Base-by-base conservation (phyloP, 2,113 vertebrate genomes). In the Girardinichthys multiradiatus region DNA sequence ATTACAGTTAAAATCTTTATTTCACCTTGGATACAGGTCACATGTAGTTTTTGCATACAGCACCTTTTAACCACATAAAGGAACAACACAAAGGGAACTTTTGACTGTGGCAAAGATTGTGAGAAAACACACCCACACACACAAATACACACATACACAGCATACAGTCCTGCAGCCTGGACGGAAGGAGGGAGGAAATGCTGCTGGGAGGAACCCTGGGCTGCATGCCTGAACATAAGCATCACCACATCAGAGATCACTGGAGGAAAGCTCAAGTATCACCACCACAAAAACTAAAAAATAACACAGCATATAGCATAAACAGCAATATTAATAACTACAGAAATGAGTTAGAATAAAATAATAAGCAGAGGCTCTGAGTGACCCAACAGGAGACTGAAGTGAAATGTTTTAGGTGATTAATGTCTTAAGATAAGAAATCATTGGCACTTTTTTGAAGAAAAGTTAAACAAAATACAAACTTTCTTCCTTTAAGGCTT, bases 161-260 rank as follows among this genome's bases (percentile, higher is more conserved):
- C 15, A 45, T 45, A 45, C 42, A 59, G 63, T 57, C 4, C 26
- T 51, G 64, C 37, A 74, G 70, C 31, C 33, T 28, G 82, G 76
- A 74, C 78, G 78, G 80, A 78, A 83, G 67, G 68, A 57, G 64
- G 77, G 77, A 68, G 76, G 77, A 70, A 81, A 57, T 17, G 72
- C 54, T 66, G 26, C 9, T 27, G 79, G 81, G 64, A 37, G 63
- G 81, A 64, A 66, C 59, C 0, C 51, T 33, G 68, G 71, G 67
- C 74, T 57, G 66, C 83, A 78, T 83, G 82, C 80, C 83, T 83
- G 57, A 83, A 58, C 13, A 12, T 31, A 33, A 59, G 63, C 73
- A 83, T 85, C 72, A 84, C 64, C 60, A 45, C 76, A 42, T 76
- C 70, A 79, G 61, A 74, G 82, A 68, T 70, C 72, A 74, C 24